These are phyloP conservation scores for Polietes domitor DNA, from an alignment of 2,888 invertebrate species.

Conservation along the genomic window DNA sequence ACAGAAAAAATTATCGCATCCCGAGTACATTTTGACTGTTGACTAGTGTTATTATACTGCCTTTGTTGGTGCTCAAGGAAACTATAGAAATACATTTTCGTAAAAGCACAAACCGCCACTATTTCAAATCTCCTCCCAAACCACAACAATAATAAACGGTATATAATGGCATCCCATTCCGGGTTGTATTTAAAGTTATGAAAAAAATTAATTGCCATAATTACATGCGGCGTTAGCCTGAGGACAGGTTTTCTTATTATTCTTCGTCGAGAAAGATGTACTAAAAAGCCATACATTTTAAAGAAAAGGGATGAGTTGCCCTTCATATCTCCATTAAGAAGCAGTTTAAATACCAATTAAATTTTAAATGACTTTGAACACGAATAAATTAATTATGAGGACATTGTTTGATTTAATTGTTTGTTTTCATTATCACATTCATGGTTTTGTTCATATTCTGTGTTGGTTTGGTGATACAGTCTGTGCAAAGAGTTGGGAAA, in stretches of 20 bases:
- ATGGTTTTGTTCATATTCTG: neutral
- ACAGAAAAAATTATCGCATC: too few species aligned
- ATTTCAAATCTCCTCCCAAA: too few species aligned
- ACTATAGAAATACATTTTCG: too few species aligned
- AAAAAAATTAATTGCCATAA: neutral
- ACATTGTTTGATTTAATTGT: neutral
- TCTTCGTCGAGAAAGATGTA: too few species aligned
- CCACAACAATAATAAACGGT: too few species aligned
- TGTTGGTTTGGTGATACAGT: neutral
- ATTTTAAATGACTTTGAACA: neutral
- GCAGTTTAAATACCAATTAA: neutral
- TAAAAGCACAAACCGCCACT: too few species aligned
- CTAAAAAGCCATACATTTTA: neutral
- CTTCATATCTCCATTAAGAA: neutral
- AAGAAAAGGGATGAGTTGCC: neutral
- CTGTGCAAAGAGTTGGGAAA: neutral
- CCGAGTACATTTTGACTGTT: too few species aligned
- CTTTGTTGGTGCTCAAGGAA: too few species aligned
- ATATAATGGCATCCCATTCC: too few species aligned
- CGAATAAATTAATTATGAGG: neutral
- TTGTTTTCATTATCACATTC: neutral
- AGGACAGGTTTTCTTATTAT: neutral
- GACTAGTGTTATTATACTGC: too few species aligned
- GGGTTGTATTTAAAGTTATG: neutral
- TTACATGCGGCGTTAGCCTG: neutral